These are phyloP conservation scores for Marmota monax DNA, from an alignment of 2,113 vertebrate species.

Conservation along the genomic window DNA sequence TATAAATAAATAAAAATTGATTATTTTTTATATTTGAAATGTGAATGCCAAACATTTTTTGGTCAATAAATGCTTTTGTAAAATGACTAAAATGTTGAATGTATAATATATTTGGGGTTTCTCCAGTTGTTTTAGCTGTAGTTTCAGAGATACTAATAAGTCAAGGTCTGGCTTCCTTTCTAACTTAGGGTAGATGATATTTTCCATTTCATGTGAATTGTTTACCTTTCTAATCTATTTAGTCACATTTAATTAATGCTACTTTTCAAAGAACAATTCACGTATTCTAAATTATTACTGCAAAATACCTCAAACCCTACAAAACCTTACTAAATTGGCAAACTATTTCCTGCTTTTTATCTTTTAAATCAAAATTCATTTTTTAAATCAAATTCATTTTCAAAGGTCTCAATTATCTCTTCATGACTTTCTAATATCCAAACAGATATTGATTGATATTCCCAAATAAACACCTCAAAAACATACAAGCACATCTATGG, in stretches of 20 bases:
- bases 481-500: background rate
- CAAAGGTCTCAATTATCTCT: background rate
- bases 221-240: background rate
- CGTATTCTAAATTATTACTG: background rate
- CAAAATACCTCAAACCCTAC: background rate
- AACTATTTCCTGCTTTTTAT: background rate
- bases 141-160: background rate
- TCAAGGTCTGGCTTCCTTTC: background rate
- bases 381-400: slow-evolving; percentile 46
- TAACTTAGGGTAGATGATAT: background rate
- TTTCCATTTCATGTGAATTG: background rate
- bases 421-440: background rate
- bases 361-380: slow-evolving; percentile 5
- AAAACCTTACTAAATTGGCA: background rate
- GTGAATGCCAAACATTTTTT: background rate
- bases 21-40: slow-evolving; percentile 33
- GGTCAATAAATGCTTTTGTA: background rate
- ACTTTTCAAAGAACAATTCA: background rate
- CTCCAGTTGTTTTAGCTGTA: background rate
- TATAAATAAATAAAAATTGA: background rate
- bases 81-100: background rate
- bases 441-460: background rate
- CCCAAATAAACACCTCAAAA: background rate
- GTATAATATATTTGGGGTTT: background rate
- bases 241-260: slow-evolving; percentile 1